Evolutionary conservation across 2,113 vertebrate species (phyloP), one percentile per base, ranked within the genome.

Genomic region (Mugil cephalus): DNA sequence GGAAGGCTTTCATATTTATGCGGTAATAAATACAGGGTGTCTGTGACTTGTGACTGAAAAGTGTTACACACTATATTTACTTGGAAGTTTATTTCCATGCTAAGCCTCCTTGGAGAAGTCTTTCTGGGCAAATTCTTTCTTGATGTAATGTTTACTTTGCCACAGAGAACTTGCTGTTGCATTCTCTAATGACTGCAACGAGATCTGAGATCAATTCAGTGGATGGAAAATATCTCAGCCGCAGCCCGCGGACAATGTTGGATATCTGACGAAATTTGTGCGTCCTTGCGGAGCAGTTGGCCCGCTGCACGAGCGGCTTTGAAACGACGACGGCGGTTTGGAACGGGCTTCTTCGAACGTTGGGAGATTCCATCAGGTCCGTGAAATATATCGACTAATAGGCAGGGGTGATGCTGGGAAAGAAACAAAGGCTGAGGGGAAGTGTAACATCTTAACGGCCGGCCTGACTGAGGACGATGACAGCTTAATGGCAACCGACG

Each of bases 81-180:
- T 53, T 72, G 38, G 19, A 71, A 21, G 38, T 60, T 81, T 68
- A 74, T 85, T 83, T 75, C 67, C 74, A 62, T 78, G 34, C 40
- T 51, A 75, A 71, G 35, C 46, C 38, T 85, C 59, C 58, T 47
- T 3, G 13, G 52, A 79, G 61, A 74, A 18, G 55, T 62, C 53
- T 56, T 79, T 72, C 66, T 65, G 64, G 76, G 77, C 52, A 64
- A 76, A 90, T 72, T 79, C 74, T 75, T 83, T 75, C 60, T 71
- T 88, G 79, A 91, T 63, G 84, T 85, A 79, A 82, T 90, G 78
- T 89, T 87, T 88, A 68, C 72, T 81, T 83, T 80, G 73, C 81
- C 77, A 70, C 82, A 84, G 45, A 87, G 78, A 76, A 79, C 61
- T 80, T 56, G 68, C 72, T 63, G 40, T 71, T 86, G 73, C 73